Conservation (phyloP, 2,888 invertebrate species). For the Drosophila neutralis region DNA sequence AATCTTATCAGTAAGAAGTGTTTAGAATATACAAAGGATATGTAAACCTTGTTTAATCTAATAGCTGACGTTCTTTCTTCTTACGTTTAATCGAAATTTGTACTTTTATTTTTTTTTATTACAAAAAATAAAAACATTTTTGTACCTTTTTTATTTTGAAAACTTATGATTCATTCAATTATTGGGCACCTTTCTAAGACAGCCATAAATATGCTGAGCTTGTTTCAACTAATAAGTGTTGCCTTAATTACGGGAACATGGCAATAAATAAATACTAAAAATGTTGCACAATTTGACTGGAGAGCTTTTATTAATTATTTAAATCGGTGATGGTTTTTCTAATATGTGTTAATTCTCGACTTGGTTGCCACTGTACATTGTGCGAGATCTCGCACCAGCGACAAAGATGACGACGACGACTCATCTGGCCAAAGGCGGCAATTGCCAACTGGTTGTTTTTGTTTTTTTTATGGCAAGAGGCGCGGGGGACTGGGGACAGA, state of each 20-base stretch:
- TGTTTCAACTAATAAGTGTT: neutral
- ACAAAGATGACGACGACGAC: conserved; percentile 29
- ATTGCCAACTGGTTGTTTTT: conserved; percentile 41
- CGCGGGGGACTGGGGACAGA: neutral
- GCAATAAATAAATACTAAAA: neutral
- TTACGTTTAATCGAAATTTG: too few relatives aligned
- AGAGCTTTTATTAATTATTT: neutral
- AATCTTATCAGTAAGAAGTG: neutral
- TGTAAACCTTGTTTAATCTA: too few relatives aligned
- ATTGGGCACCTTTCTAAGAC: neutral
- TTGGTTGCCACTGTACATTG: conserved; percentile 48
- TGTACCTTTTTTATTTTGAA: neutral
- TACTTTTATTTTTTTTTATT: too few relatives aligned
- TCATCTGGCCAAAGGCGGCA: conserved; percentile 47
- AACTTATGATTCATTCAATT: neutral
- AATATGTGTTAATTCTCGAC: neutral
- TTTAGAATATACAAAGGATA: too few relatives aligned
- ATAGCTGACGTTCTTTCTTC: too few relatives aligned
- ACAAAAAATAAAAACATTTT: neutral
- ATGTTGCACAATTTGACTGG: neutral
- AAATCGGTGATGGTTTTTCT: neutral
- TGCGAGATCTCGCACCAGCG: conserved; percentile 65
- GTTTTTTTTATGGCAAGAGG: neutral
- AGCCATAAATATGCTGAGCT: neutral
- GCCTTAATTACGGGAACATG: neutral